Conservation (phyloP, 2,113 vertebrate genomes). For the Heptranchias perlo region DNA sequence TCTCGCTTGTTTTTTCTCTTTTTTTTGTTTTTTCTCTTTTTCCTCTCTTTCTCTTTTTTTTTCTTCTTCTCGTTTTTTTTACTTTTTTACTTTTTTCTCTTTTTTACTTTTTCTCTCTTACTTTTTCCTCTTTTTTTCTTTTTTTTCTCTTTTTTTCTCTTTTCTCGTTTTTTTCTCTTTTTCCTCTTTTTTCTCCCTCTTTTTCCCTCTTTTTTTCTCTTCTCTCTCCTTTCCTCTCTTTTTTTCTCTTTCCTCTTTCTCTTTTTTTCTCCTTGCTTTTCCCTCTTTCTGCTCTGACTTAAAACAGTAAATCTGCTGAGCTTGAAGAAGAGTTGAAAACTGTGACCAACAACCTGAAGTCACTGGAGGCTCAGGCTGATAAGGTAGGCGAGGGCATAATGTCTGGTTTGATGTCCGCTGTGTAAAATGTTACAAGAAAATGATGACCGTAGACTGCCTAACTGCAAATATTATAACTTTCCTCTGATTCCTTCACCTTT, state of each 20-base stretch:
- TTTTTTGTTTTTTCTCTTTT: no score
- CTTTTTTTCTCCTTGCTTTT: slow-evolving; percentile 45
- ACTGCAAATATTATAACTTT: background rate
- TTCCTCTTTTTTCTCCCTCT: slow-evolving; percentile 51
- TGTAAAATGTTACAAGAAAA: background rate
- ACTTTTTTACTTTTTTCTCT: no score
- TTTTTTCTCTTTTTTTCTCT: slow-evolving; percentile 48
- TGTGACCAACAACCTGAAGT: slow-evolving; percentile 99
- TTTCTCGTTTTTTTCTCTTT: slow-evolving; percentile 55
- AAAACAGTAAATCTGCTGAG: slow-evolving; percentile 96
- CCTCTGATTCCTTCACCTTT: background rate
- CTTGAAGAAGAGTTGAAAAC: slow-evolving; percentile 99
- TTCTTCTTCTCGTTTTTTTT: no score
- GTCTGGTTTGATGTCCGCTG: background rate
- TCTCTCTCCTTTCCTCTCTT: slow-evolving; percentile 49
- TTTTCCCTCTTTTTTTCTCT: slow-evolving; percentile 43
- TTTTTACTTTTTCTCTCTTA: slow-evolving; percentile 52
- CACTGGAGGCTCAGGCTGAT: slow-evolving; percentile 99
- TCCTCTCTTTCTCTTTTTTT: no score
- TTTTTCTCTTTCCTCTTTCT: slow-evolving; percentile 51
- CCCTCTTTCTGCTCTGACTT: slow-evolving; percentile 69
- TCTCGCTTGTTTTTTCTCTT: no score
- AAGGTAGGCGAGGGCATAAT: slow-evolving; percentile 74
- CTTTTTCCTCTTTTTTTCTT: slow-evolving; percentile 47
- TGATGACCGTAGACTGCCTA: background rate